Evolutionary conservation across 2,888 invertebrate species (phyloP).

Genomic region (Epistrophe grossulariae): DNA sequence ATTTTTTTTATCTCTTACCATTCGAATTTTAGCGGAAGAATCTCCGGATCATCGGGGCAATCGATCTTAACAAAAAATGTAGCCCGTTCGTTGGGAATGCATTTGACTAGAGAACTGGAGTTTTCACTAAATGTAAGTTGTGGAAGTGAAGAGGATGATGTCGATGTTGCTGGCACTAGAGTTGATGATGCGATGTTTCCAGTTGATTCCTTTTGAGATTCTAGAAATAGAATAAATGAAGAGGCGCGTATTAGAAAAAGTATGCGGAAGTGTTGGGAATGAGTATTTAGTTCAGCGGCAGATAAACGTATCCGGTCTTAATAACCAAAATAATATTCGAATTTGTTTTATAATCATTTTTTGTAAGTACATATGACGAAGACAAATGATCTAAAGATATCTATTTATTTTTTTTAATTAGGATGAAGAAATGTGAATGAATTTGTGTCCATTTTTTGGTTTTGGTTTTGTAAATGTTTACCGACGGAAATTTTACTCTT

Average conservation of each 20-base stretch:
- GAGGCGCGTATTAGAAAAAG: constrained; percentile 44
- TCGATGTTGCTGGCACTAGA: constrained; percentile 40
- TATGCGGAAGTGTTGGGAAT: constrained; percentile 64
- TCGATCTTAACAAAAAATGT: constrained; percentile 83
- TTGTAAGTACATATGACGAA: background rate
- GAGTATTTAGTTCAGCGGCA: constrained; percentile 14
- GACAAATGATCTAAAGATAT: background rate
- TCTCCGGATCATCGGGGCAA: constrained; percentile 80
- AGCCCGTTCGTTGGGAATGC: constrained; percentile 83
- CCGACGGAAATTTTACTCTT: too few relatives aligned
- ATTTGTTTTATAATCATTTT: too few relatives aligned
- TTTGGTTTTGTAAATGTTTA: too few relatives aligned
- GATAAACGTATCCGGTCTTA: constrained; percentile 14
- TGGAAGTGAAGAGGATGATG: constrained; percentile 63
- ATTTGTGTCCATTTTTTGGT: too few relatives aligned
- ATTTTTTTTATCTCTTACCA: constrained; percentile 79
- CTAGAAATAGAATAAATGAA: constrained; percentile 65
- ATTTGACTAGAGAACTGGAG: constrained; percentile 82
- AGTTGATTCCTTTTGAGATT: constrained; percentile 64
- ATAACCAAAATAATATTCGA: background rate
- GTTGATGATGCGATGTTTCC: constrained; percentile 50
- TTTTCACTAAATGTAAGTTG: constrained; percentile 83
- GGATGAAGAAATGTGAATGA: too few relatives aligned
- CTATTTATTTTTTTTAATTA: too few relatives aligned
- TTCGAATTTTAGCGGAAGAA: constrained; percentile 83